phyloP scores from a whole-genome alignment of 2,888 invertebrate genomes.

The Synergus itoensis region DNA sequence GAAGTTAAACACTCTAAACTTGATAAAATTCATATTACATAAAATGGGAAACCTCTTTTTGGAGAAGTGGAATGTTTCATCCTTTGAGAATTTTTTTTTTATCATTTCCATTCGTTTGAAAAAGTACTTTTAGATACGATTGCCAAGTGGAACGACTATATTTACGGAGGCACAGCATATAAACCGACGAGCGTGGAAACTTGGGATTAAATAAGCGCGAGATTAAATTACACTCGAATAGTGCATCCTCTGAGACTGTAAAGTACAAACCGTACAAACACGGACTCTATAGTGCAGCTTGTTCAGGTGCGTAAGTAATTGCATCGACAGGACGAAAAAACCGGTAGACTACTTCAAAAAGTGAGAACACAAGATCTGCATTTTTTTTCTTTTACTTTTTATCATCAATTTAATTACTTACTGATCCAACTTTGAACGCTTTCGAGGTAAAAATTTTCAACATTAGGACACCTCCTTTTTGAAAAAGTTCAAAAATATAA shows the following conservation, averaged over 20 bases:
- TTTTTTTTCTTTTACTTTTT: background rate
- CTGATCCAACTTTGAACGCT: no score
- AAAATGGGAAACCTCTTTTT: background rate
- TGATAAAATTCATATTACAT: background rate
- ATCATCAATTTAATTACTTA: no score
- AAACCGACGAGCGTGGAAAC: slow-evolving; percentile 42
- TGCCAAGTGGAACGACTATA: slow-evolving; percentile 47
- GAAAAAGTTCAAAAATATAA: no score
- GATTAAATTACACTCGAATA: slow-evolving; percentile 42
- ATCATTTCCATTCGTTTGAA: slow-evolving; percentile 23
- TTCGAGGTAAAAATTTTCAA: no score
- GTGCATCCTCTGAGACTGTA: slow-evolving; percentile 9
- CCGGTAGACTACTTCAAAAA: background rate
- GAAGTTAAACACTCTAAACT: background rate
- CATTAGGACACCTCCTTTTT: no score
- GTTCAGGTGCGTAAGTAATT: slow-evolving; percentile 29
- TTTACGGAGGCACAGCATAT: slow-evolving; percentile 37
- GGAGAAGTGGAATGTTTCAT: background rate
- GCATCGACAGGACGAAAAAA: background rate
- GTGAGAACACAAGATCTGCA: background rate
- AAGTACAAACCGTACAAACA: background rate
- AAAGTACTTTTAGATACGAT: slow-evolving; percentile 41
- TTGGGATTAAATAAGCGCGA: slow-evolving; percentile 42
- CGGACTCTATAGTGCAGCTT: slow-evolving; percentile 4
- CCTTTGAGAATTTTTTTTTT: slow-evolving; percentile 8